A percentile compares a stretch with the other conserved stretches of the same genome.
Conservation (phyloP, 2,113 vertebrate species). For the Ictalurus punctatus region DNA sequence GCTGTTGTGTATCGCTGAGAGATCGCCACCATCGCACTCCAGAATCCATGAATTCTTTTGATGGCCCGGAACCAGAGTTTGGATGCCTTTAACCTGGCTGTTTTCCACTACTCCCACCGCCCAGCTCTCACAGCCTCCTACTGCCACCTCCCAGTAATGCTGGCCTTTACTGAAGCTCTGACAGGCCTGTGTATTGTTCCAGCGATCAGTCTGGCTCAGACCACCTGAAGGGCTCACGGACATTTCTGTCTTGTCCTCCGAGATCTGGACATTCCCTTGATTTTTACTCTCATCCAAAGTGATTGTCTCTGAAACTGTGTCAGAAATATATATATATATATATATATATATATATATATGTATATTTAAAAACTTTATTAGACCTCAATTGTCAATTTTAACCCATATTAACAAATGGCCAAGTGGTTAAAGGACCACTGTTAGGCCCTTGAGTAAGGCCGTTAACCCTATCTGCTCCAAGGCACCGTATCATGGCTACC, state of each 20-base stretch:
- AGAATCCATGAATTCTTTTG: conserved; percentile 33
- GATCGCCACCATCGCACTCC: conserved; percentile 26
- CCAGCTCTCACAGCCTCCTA: conserved; percentile 37
- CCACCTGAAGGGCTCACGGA: conserved; percentile 10
- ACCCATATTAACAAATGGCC: neutral
- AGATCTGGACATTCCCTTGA: conserved; percentile 70
- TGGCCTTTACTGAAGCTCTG: conserved; percentile 37
- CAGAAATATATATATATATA: neutral
- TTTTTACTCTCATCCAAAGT: conserved; percentile 70
- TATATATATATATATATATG: neutral
- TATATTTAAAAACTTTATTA: neutral
- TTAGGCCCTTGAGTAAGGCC: neutral
- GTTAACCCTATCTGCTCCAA: neutral
- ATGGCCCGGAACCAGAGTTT: neutral
- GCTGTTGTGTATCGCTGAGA: conserved; percentile 36
- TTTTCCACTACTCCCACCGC: conserved; percentile 38
- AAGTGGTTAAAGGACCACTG: neutral
- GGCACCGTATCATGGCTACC: neutral
- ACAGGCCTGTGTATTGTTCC: conserved; percentile 13
- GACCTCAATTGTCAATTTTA: neutral
- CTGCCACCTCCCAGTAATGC: conserved; percentile 55
- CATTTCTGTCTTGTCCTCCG: conserved; percentile 54
- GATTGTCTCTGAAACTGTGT: conserved; percentile 65
- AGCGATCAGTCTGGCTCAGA: no score
- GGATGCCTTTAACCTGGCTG: neutral